phyloP scores from a whole-genome alignment of 2,888 invertebrate genomes.

The Pterostichus niger region DNA sequence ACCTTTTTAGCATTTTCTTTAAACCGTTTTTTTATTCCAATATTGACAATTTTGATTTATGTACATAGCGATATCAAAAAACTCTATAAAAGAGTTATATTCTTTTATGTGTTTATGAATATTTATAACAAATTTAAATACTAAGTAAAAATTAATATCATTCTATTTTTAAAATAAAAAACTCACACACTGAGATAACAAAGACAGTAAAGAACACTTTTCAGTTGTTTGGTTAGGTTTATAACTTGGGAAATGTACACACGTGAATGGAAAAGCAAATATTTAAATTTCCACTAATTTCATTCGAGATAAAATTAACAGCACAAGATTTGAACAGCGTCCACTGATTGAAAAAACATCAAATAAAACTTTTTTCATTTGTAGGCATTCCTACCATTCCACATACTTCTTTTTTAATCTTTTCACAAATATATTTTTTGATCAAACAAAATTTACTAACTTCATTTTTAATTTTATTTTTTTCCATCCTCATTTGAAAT shows the following conservation, averaged over 20 bases:
- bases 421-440: conserved; percentile 8
- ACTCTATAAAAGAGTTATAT: conserved; percentile 5
- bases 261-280: background rate
- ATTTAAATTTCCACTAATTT: conserved; percentile 33
- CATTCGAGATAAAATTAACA: conserved; percentile 10
- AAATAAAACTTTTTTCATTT: conserved; percentile 3
- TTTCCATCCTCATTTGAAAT: too few relatives aligned
- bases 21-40: background rate
- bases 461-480: too few relatives aligned
- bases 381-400: background rate
- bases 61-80: background rate
- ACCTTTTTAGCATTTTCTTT: background rate
- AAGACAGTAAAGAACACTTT: conserved; percentile 13
- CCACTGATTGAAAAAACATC: conserved; percentile 13
- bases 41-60: background rate
- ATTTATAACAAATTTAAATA: conserved; percentile 38
- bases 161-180: conserved; percentile 18
- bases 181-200: conserved; percentile 12
- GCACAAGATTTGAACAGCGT: background rate
- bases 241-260: background rate
- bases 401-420: background rate
- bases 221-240: conserved; percentile 28
- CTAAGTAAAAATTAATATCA: background rate
- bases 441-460: conserved; percentile 8
- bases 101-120: conserved; percentile 40